Evolutionary conservation across 2,888 invertebrate genomes (phyloP), one percentile per base, ranked within the genome.

Genomic region (Lithophane leautieri): DNA sequence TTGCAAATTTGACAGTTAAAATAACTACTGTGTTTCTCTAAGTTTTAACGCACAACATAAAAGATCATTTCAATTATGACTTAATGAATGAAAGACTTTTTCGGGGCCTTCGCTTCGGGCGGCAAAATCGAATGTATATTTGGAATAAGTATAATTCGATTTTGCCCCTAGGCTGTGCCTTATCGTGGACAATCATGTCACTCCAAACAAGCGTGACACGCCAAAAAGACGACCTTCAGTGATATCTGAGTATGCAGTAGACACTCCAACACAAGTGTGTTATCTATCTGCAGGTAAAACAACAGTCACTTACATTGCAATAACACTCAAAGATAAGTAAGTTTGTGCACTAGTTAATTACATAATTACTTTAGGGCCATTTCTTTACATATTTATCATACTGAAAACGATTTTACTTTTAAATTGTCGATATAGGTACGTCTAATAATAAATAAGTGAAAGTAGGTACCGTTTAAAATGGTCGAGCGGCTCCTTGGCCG

Each of bases 401-500:
- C 50, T 22, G 50, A n/a, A 62, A 62, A n/a, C 6, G n/a, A 42
- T n/a, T 40, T 42, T n/a, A 63, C 8, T 40, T 40, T 40, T 50
- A 9, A 40, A 42, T 42, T 62, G 4, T 40, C n/a, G 40, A 8
- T 40, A 14, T 22, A 50, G 19, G 22, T 40, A 61, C 0, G n/a
- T 14, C 8, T 25, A 19, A 19, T 22, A 42, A 2, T 14, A 68
- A 68, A 14, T 54, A 52, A 52, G n/a, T 4, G 73, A 50, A 50
- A 47, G 22, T n/a, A n/a, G n/a, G n/a, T 19, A 79, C 79, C 71
- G 91, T 76, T 88, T 88, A 71, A 90, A 93, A 70, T 90, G 89
- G 0, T 88, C 79, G 4, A 93, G 74, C 0, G 92, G 91, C 4
- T 89, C 71, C 34, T 86, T 89, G 6, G 90, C 91, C 3, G 86